Evolutionary conservation across 2,888 invertebrate genomes (phyloP).

Genomic region (Salticus scenicus): DNA sequence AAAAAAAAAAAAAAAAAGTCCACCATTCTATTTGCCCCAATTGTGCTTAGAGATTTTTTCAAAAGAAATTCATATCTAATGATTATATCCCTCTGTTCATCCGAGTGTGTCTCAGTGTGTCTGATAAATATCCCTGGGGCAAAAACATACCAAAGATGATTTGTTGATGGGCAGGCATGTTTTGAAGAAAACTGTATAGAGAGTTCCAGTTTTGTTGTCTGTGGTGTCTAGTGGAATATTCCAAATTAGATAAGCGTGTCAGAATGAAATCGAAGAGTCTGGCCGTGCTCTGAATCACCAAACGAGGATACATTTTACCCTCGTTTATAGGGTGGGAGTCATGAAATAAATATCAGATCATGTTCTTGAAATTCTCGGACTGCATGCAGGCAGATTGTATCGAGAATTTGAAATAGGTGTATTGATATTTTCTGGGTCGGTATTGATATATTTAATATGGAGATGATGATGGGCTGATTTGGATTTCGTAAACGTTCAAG

Average conservation of each 20-base stretch:
- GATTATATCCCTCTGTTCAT: neutral
- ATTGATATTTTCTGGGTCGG: slow-evolving; percentile 1
- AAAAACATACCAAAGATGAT: too few relatives aligned
- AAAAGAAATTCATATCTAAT: neutral
- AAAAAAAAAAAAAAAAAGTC: too few relatives aligned
- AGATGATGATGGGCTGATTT: too few relatives aligned
- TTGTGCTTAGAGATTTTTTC: neutral
- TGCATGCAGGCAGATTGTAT: neutral
- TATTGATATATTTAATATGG: neutral
- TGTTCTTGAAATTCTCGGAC: slow-evolving; percentile 4
- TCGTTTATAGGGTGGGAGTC: neutral
- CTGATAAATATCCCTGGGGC: too few relatives aligned
- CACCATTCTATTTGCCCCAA: neutral
- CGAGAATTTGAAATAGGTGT: neutral
- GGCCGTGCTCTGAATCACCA: neutral
- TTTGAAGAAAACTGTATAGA: too few relatives aligned
- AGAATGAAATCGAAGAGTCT: neutral
- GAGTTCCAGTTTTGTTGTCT: neutral
- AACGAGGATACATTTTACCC: slow-evolving; percentile 4
- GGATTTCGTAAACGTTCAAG: too few relatives aligned
- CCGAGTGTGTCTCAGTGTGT: neutral
- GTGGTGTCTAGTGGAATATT: neutral
- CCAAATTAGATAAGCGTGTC: slow-evolving; percentile 1
- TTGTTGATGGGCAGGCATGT: too few relatives aligned
- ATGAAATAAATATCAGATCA: neutral